A percentile compares a stretch with the other conserved stretches of the same genome.
These are phyloP conservation scores for Scotopteryx bipunctaria DNA, from an alignment of 2,888 invertebrate species.

Conservation along the genomic window DNA sequence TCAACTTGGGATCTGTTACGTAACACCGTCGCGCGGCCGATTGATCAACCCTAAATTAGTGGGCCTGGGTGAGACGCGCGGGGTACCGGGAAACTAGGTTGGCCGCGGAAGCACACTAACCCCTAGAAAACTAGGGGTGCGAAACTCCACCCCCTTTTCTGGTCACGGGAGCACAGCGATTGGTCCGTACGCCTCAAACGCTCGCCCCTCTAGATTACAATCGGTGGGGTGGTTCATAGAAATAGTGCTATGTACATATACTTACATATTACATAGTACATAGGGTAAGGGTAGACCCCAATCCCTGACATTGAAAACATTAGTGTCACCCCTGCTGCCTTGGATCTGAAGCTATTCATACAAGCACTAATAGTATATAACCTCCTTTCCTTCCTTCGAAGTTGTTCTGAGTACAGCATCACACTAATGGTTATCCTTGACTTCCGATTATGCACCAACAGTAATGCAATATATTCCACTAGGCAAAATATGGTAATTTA, in stretches of 20 bases:
- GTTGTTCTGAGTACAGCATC: too few relatives aligned
- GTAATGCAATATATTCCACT: too few relatives aligned
- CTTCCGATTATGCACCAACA: too few relatives aligned
- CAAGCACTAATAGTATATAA: conserved; percentile 1
- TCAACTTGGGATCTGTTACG: conserved; percentile 67
- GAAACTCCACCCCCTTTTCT: conserved; percentile 83
- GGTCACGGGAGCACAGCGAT: conserved; percentile 81
- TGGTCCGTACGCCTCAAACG: conserved; percentile 75
- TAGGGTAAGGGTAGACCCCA: conserved; percentile 66
- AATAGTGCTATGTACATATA: conserved; percentile 77
- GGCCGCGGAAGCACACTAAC: conserved; percentile 83
- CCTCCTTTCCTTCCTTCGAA: too few relatives aligned
- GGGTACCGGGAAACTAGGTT: conserved; percentile 80
- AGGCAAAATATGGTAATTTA: too few relatives aligned
- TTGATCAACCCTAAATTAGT: conserved; percentile 83
- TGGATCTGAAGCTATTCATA: conserved; percentile 5
- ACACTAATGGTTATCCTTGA: too few relatives aligned
- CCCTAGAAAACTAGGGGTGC: conserved; percentile 84
- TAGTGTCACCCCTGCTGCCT: conserved; percentile 35
- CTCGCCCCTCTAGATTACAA: conserved; percentile 82
- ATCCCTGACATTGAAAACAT: conserved; percentile 74
- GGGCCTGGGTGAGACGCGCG: conserved; percentile 66
- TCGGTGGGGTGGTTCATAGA: conserved; percentile 83
- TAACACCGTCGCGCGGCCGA: conserved; percentile 68
- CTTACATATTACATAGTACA: conserved; percentile 63